These are phyloP conservation scores for Eupelmus urozonus DNA, from an alignment of 2,888 invertebrate species.

Conservation along the genomic window DNA sequence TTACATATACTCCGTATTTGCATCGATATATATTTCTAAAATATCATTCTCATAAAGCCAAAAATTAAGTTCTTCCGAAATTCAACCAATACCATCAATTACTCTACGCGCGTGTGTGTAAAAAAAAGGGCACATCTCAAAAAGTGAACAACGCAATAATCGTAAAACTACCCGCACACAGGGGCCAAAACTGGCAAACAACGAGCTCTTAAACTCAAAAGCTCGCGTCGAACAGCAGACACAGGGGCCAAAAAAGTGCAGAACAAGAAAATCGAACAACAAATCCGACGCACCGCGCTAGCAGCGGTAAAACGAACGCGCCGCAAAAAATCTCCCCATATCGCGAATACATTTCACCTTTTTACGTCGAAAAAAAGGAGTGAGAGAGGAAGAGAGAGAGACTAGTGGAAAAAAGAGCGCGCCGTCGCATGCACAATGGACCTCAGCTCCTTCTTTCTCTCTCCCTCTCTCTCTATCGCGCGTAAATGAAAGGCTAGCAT, in stretches of 20 bases:
- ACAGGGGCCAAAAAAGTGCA: not conserved
- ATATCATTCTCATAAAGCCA: too few species aligned
- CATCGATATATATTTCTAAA: too few species aligned
- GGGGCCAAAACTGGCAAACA: constrained; percentile 8
- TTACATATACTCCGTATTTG: too few species aligned
- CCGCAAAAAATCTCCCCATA: constrained; percentile 32
- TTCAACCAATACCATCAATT: too few species aligned
- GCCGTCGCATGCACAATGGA: constrained; percentile 21
- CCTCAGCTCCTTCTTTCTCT: constrained; percentile 37
- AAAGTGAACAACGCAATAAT: constrained; percentile 6
- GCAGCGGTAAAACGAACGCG: not conserved
- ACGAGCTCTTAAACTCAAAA: constrained; percentile 22
- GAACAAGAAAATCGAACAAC: constrained; percentile 19
- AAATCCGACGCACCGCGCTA: not conserved
- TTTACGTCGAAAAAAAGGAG: constrained; percentile 9
- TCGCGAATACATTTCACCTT: constrained; percentile 41
- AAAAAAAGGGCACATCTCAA: too few species aligned
- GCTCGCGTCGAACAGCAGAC: constrained; percentile 11
- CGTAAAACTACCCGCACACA: not conserved
- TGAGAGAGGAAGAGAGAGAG: not conserved
- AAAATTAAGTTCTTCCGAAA: too few species aligned
- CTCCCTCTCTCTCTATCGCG: not conserved
- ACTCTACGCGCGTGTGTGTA: too few species aligned
- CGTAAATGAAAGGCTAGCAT: constrained; percentile 45
- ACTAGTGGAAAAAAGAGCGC: not conserved